Evolutionary conservation across 2,797 vertebrate genomes (phyloP).

Genomic region (Lates japonicus): DNA sequence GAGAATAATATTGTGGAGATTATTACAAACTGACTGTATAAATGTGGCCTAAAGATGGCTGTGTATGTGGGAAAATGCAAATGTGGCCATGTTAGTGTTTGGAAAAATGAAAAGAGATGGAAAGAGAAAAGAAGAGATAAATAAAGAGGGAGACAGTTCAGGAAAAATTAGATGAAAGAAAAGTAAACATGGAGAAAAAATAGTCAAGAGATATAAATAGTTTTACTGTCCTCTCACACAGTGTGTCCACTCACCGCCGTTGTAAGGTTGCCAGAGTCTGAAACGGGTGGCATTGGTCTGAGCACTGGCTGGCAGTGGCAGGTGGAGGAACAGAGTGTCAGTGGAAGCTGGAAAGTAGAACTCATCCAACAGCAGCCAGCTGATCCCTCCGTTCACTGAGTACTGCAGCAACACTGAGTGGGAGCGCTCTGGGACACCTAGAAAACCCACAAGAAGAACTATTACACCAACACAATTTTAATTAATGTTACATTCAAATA

Average conservation of each 20-base stretch:
- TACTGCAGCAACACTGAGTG: slow-evolving; percentile 97
- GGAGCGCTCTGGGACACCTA: slow-evolving; percentile 95
- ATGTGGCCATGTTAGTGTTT: neutral
- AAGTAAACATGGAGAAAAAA: neutral
- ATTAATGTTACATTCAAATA: neutral
- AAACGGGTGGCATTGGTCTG: slow-evolving; percentile 96
- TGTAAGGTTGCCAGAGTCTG: slow-evolving; percentile 98
- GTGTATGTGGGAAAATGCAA: slow-evolving; percentile 11
- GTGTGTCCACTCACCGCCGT: slow-evolving; percentile 88
- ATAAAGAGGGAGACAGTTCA: neutral
- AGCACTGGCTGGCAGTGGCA: slow-evolving; percentile 91
- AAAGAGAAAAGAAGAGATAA: neutral
- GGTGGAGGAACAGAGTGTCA: slow-evolving; percentile 94
- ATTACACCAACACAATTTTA: neutral
- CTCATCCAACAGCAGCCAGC: slow-evolving; percentile 97
- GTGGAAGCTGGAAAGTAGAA: slow-evolving; percentile 97
- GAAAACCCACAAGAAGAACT: slow-evolving; percentile 16
- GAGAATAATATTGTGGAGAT: slow-evolving; percentile 30
- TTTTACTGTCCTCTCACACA: neutral
- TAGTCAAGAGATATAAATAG: neutral
- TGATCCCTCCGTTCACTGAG: slow-evolving; percentile 96
- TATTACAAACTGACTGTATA: slow-evolving; percentile 8
- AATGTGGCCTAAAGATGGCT: neutral
- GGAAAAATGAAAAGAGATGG: neutral
- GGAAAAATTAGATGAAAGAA: neutral